phyloP scores from a whole-genome alignment of 2,888 invertebrate genomes.

The Drepana falcataria region DNA sequence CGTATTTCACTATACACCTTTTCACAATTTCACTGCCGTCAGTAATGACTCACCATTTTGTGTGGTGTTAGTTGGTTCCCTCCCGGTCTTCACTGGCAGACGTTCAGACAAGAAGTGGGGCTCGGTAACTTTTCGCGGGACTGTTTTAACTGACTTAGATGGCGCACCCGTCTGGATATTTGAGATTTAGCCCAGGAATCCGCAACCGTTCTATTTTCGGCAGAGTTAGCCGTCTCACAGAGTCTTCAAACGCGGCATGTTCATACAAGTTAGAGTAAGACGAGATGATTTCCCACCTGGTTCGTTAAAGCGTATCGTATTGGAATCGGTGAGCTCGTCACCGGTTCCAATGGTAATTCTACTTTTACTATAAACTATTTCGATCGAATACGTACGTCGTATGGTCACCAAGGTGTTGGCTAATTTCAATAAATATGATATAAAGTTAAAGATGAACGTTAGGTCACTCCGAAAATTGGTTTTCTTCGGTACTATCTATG shows the following conservation, averaged over 20 bases:
- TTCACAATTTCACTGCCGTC: conserved; percentile 69
- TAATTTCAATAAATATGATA: conserved; percentile 5
- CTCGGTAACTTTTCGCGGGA: conserved; percentile 81
- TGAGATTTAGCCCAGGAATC: conserved; percentile 81
- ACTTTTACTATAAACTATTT: conserved; percentile 77
- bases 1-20: conserved; percentile 65
- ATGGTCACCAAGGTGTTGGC: conserved; percentile 44
- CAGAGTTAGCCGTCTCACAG: conserved; percentile 53
- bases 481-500: too few species aligned
- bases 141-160: conserved; percentile 87
- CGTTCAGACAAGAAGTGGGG: conserved; percentile 88
- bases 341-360: conserved; percentile 67
- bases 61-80: conserved; percentile 81
- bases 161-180: conserved; percentile 83
- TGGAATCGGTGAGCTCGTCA: conserved; percentile 14
- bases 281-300: conserved; percentile 39
- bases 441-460: too few species aligned
- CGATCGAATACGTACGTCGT: conserved; percentile 58
- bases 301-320: conserved; percentile 31
- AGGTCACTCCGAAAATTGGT: too few species aligned
- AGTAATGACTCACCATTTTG: conserved; percentile 82
- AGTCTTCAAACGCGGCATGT: conserved; percentile 38
- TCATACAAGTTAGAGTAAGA: conserved; percentile 51
- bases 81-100: conserved; percentile 85
- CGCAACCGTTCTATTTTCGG: conserved; percentile 76